Evolutionary conservation across 2,113 vertebrate genomes (phyloP), one percentile per base, ranked within the genome.

Genomic region (Conger conger): DNA sequence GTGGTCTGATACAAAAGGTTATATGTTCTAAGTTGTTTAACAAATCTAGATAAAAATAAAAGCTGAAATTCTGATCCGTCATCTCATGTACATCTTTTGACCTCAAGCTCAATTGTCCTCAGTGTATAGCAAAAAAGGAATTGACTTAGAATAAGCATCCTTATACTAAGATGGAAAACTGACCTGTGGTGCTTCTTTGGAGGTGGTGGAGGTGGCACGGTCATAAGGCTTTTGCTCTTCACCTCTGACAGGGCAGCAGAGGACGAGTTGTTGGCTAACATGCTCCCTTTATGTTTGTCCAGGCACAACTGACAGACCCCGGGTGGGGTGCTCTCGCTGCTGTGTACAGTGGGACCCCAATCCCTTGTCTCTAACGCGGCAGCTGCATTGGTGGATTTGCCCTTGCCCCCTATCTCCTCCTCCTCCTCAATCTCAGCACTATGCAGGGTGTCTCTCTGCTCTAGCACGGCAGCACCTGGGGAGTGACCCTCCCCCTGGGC

Each of bases 171-270:
- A 42, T 50, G 45, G 45, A 50, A 13, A 8, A 3, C 45, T n/a
- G 94, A 96, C 96, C 96, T 94, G 27, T 93, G 91, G 87, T 93
- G 93, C 82, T 94, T 94, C 77, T 96, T 96, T 0, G 96, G 95
- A 0, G 95, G 95, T 0, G 94, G 94, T 0, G 94, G 95, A 0
- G 95, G 95, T 0, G 93, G 92, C 0, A 82, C 88, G 45, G 94
- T 92, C 0, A 90, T 82, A 80, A 92, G 86, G 0, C 35, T 40
- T 60, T 90, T 87, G 16, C 83, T 91, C 86, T 88, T 92, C 86
- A 92, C 93, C 83, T 94, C 95, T 76, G 94, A 92, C 50, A 95
- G 95, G 78, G 95, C 94, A 37, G 95, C 93, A 84, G 94, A 96
- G 9, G 94, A 96, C 0, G 88, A 92, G 0, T 95, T 95, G 17